A percentile compares a stretch with the other conserved stretches of the same genome.
Evolutionary conservation across 2,888 invertebrate genomes (phyloP).

Genomic region (Lasius fuliginosus): DNA sequence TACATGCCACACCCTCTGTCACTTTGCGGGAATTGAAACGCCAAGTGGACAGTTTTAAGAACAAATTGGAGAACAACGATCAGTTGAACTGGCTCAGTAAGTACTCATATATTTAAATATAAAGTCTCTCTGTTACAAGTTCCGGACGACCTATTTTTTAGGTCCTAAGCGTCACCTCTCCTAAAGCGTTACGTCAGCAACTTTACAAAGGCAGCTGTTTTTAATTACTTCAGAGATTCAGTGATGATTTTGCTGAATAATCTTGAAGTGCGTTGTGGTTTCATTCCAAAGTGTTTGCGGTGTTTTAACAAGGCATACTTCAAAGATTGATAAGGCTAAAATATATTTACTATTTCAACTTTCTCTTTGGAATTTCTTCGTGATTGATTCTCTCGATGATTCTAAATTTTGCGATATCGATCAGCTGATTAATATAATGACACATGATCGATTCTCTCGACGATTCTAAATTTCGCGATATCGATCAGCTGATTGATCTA

Average conservation of each 20-base stretch:
- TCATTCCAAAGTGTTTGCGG: neutral
- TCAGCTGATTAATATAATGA: neutral
- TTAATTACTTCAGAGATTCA: neutral
- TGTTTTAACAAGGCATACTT: neutral
- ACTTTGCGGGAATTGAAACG: constrained; percentile 88
- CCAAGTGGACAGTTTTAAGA: constrained; percentile 88
- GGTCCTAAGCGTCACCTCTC: too few species aligned
- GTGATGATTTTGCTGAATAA: neutral
- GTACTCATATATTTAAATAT: constrained; percentile 66
- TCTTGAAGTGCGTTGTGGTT: neutral
- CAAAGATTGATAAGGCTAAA: neutral
- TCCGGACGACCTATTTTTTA: neutral
- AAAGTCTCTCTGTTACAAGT: neutral
- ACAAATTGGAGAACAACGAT: constrained; percentile 89
- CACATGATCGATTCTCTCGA: neutral
- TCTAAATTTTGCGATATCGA: too few species aligned
- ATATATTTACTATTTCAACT: neutral
- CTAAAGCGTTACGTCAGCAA: neutral
- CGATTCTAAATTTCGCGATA: neutral
- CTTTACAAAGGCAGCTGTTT: neutral
- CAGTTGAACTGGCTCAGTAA: constrained; percentile 89
- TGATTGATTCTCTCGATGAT: too few species aligned
- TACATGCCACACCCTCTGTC: constrained; percentile 87
- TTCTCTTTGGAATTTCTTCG: neutral
- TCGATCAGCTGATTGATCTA: neutral